phyloP scores from a whole-genome alignment of 2,113 vertebrate species.

The Hippocampus comes region DNA sequence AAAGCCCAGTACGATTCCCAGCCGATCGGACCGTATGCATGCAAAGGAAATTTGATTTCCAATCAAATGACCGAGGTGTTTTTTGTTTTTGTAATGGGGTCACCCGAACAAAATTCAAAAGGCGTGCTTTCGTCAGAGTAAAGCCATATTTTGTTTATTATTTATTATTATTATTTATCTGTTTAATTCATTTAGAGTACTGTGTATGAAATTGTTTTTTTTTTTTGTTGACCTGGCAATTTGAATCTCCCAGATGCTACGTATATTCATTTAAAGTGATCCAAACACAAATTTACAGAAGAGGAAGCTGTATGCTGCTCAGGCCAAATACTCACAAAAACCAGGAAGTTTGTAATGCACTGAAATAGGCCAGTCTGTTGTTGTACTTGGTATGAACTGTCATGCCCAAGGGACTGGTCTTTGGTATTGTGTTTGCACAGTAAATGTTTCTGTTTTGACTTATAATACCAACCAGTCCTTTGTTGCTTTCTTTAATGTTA shows the following conservation, averaged over 20 bases:
- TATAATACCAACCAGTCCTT: background rate
- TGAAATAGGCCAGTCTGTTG: slow-evolving; percentile 22
- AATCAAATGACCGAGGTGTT: background rate
- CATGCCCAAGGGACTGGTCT: background rate
- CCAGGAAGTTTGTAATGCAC: slow-evolving; percentile 5
- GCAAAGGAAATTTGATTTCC: background rate
- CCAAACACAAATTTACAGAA: slow-evolving; percentile 27
- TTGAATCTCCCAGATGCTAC: slow-evolving; percentile 9
- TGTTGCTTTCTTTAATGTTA: background rate
- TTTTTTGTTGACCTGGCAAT: slow-evolving; percentile 6
- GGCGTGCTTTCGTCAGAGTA: background rate
- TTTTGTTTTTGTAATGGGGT: too few relatives aligned
- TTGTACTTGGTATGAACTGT: background rate
- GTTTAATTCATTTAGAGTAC: too few relatives aligned
- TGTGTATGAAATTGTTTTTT: too few relatives aligned
- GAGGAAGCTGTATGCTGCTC: slow-evolving; percentile 19
- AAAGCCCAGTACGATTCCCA: background rate
- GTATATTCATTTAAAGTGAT: slow-evolving; percentile 31
- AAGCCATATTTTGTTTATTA: background rate
- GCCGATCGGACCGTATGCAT: background rate
- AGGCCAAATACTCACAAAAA: slow-evolving; percentile 24
- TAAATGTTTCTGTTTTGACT: slow-evolving; percentile 12
- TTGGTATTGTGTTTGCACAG: slow-evolving; percentile 19
- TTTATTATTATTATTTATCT: too few relatives aligned
- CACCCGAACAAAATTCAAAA: background rate